Conservation (phyloP, 1,140 invertebrate species). For the Thalassaphorura encarpata region DNA sequence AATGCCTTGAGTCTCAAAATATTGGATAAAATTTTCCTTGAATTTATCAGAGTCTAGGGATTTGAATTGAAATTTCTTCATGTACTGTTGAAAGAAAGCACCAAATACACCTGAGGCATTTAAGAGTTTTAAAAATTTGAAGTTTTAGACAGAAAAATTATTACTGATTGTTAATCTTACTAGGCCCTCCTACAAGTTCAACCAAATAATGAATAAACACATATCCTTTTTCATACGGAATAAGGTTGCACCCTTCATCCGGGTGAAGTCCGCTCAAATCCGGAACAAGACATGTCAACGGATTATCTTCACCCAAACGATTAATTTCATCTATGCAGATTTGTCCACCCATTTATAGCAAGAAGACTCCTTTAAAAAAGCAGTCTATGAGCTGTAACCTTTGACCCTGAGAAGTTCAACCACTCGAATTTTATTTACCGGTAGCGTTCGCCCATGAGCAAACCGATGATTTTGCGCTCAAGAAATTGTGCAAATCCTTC, state of each 20-base stretch:
- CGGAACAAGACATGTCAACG: conserved; percentile 65
- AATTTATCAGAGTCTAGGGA: conserved; percentile 75
- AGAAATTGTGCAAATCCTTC: conserved; percentile 92
- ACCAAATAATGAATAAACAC: conserved; percentile 81
- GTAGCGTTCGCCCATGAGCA: conserved; percentile 52
- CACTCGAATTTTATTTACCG: too few relatives aligned
- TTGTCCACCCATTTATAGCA: conserved; percentile 45
- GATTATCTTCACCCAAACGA: conserved; percentile 42
- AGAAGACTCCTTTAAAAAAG: background rate
- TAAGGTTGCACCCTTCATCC: conserved; percentile 57
- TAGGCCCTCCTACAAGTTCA: conserved; percentile 63
- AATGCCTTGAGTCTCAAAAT: conserved; percentile 49
- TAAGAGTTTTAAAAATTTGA: background rate
- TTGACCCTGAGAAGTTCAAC: too few relatives aligned
- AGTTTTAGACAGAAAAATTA: background rate
- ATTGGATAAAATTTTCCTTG: conserved; percentile 62
- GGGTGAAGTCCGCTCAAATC: conserved; percentile 72
- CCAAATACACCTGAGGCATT: conserved; percentile 71
- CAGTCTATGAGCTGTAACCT: too few relatives aligned
- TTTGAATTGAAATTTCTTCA: conserved; percentile 68
- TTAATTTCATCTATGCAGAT: conserved; percentile 67
- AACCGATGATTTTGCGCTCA: conserved; percentile 71
- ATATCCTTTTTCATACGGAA: conserved; percentile 90
- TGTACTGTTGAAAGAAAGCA: conserved; percentile 69
- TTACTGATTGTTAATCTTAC: conserved; percentile 4